A percentile compares a stretch with the other conserved stretches of the same genome.
Conservation (phyloP, 2,888 invertebrate genomes). For the Dinocampus coccinellae region DNA sequence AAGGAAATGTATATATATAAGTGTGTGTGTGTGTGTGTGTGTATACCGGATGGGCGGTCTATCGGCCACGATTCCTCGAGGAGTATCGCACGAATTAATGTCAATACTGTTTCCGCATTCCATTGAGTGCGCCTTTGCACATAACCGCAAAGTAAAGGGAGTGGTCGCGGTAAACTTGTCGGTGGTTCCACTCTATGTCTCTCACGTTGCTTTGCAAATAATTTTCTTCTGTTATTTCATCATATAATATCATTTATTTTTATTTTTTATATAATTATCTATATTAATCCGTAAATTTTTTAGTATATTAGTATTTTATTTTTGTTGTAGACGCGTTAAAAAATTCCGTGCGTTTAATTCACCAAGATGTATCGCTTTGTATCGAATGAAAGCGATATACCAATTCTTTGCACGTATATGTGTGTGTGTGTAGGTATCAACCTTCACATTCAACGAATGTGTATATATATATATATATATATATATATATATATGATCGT, state of each 20-base stretch:
- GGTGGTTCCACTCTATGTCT: conserved; percentile 9
- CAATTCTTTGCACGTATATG: background rate
- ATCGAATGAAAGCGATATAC: conserved; percentile 24
- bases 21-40: background rate
- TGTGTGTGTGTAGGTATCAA: too few relatives aligned
- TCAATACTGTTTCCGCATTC: conserved; percentile 61
- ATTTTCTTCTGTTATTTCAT: background rate
- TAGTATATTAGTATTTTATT: background rate
- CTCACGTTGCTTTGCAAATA: background rate
- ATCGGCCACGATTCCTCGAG: conserved; percentile 36
- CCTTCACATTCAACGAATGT: background rate
- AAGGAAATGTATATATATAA: conserved; percentile 14
- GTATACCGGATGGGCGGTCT: conserved; percentile 22
- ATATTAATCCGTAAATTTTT: background rate
- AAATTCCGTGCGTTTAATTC: conserved; percentile 25
- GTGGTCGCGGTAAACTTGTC: conserved; percentile 26
- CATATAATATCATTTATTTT: background rate
- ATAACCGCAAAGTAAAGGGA: conserved; percentile 22
- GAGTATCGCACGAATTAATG: conserved; percentile 54
- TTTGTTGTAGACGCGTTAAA: background rate
- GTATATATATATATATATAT: background rate
- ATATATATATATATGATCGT: conserved; percentile 36
- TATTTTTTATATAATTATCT: background rate
- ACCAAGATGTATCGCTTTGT: conserved; percentile 27
- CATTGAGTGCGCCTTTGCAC: conserved; percentile 38